Evolutionary conservation across 2,888 invertebrate species (phyloP).

Genomic region (Metallyticus violacea): DNA sequence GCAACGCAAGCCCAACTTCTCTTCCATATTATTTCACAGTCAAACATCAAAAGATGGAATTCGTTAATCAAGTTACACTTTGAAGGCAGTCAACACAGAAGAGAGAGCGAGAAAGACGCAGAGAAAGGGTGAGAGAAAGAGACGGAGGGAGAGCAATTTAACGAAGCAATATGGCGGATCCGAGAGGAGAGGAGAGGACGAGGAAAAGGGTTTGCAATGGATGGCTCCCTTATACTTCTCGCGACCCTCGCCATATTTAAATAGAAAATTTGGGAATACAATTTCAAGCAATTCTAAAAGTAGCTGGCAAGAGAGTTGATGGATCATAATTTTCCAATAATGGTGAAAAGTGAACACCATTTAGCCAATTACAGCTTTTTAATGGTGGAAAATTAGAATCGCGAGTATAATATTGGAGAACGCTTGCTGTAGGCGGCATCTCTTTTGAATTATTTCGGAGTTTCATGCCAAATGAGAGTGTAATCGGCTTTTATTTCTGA

Average conservation of each 20-base stretch:
- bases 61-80: constrained; percentile 28
- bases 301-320: background rate
- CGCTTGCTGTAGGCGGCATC: background rate
- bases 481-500: constrained; percentile 25
- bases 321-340: constrained; percentile 14
- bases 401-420: background rate
- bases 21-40: constrained; percentile 14
- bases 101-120: background rate
- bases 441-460: background rate
- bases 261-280: constrained; percentile 22
- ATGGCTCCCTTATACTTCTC: background rate
- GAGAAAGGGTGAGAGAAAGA: background rate
- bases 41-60: constrained; percentile 27
- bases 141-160: constrained; percentile 9
- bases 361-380: constrained; percentile 19
- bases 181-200: constrained; percentile 1
- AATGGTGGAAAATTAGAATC: background rate
- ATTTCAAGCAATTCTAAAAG: constrained; percentile 11
- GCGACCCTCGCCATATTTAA: background rate
- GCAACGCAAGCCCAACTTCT: constrained; percentile 8
- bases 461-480: constrained; percentile 7
- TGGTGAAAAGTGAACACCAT: constrained; percentile 17
- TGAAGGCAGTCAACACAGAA: constrained; percentile 20
- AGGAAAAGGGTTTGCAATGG: background rate
- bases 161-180: constrained; percentile 19